Percentiles rank a stretch among this genome's conserved stretches.
phyloP scores from a whole-genome alignment of 23 tunicate species.

The Trididemnum miniatum region DNA sequence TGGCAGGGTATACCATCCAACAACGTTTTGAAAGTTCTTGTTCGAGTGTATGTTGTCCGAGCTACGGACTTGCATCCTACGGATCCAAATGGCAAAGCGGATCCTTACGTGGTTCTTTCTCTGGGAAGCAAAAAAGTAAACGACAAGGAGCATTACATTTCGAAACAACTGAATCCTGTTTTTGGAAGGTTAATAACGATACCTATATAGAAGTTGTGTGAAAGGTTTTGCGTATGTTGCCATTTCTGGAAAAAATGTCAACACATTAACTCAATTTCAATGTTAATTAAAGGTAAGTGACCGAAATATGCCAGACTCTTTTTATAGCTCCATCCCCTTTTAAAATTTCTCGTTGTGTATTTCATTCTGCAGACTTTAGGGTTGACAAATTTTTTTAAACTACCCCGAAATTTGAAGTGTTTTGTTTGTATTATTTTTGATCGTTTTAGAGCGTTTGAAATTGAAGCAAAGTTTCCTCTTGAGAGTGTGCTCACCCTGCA shows the following conservation, averaged over 20 bases:
- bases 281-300: no score
- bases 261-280: no score
- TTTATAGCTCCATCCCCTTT: no score
- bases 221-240: no score
- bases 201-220: no score
- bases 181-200: constrained; percentile 74
- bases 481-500: constrained; percentile 75
- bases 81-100: constrained; percentile 94
- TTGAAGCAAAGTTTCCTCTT: constrained; percentile 89
- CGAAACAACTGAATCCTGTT: constrained; percentile 86
- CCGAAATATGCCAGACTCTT: no score
- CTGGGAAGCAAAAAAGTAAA: constrained; percentile 67
- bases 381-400: no score
- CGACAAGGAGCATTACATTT: constrained; percentile 87
- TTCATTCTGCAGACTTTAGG: no score
- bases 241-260: no score
- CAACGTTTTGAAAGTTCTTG: constrained; percentile 73
- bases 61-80: constrained; percentile 91
- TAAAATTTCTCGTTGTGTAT: no score
- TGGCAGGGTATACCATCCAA: constrained; percentile 77
- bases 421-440: background rate
- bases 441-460: constrained; percentile 68
- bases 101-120: constrained; percentile 69
- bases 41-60: constrained; percentile 77
- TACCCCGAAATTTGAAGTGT: no score